Evolutionary conservation across 1,140 invertebrate species (phyloP).

Genomic region (Hycleus cichorii): DNA sequence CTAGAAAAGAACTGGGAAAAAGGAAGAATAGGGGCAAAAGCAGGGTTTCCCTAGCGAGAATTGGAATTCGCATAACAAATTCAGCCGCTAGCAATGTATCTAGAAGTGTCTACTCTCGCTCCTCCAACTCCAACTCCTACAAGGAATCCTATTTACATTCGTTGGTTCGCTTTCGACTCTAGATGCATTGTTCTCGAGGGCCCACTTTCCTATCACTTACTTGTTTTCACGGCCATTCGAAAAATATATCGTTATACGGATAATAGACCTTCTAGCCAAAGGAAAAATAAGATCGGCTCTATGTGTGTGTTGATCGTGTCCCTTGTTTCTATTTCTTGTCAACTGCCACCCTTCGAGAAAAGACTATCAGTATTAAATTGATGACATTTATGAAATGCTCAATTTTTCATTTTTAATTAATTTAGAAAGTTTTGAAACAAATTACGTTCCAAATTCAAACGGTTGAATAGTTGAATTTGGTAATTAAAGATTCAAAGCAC

Average conservation of each 20-base stretch:
- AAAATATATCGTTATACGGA: slow-evolving; percentile 25
- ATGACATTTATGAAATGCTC: too few relatives aligned
- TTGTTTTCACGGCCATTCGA: slow-evolving; percentile 29
- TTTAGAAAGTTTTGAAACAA: too few relatives aligned
- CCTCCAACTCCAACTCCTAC: slow-evolving; percentile 1
- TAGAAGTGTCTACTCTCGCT: slow-evolving; percentile 14
- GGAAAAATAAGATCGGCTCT: slow-evolving; percentile 19
- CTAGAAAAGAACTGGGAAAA: too few relatives aligned
- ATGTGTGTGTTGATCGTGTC: background rate
- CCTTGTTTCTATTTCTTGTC: background rate
- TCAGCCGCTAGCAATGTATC: slow-evolving; percentile 19
- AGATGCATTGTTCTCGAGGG: slow-evolving; percentile 27
- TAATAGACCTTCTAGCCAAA: slow-evolving; percentile 21
- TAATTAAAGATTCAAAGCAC: too few relatives aligned
- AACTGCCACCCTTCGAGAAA: too few relatives aligned
- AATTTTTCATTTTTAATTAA: too few relatives aligned
- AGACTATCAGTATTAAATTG: too few relatives aligned
- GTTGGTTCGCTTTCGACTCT: slow-evolving; percentile 13
- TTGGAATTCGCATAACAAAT: slow-evolving; percentile 19
- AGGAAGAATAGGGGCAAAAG: too few relatives aligned
- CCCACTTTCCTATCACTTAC: slow-evolving; percentile 31
- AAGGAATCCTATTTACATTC: slow-evolving; percentile 28
- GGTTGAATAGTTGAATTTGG: too few relatives aligned
- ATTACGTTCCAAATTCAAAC: too few relatives aligned
- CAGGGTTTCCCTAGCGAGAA: slow-evolving; percentile 12